A percentile compares a stretch with the other conserved stretches of the same genome.
Conservation (phyloP, 1,140 invertebrate species). For the Cylas formicarius region DNA sequence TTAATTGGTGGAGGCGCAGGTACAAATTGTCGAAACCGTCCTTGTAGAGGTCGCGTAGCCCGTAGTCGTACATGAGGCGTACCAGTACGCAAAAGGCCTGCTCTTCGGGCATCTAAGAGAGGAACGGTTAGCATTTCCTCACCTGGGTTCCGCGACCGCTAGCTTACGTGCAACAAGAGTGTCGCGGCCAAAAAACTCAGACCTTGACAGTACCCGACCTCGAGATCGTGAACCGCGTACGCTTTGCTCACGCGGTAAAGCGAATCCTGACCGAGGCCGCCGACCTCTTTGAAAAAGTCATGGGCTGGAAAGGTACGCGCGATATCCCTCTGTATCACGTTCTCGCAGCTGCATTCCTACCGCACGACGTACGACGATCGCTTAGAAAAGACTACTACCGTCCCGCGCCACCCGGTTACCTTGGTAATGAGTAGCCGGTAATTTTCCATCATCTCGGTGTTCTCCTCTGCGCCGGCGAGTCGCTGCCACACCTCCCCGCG, state of each 20-base stretch:
- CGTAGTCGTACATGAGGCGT: constrained; percentile 95
- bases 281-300: constrained; percentile 92
- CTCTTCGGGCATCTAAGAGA: constrained; percentile 93
- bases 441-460: constrained; percentile 80
- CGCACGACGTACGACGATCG: constrained; percentile 15
- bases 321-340: constrained; percentile 92
- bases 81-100: constrained; percentile 97
- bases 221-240: constrained; percentile 94
- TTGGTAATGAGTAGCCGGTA: constrained; percentile 90
- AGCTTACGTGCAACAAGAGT: constrained; percentile 85
- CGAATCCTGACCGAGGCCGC: constrained; percentile 87
- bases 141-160: no score
- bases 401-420: constrained; percentile 47
- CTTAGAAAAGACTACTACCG: constrained; percentile 5
- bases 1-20: constrained; percentile 92
- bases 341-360: constrained; percentile 81
- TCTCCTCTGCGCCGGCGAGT: constrained; percentile 77
- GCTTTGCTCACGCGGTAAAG: constrained; percentile 88
- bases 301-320: constrained; percentile 98
- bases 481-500: constrained; percentile 97
- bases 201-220: constrained; percentile 98
- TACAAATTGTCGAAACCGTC: constrained; percentile 95
- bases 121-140: constrained; percentile 3
- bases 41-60: constrained; percentile 88
- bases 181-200: constrained; percentile 95